Percentiles rank a stretch among this genome's conserved stretches.
phyloP scores from a whole-genome alignment of 1,140 invertebrate species.

The Drosophila nasuta region DNA sequence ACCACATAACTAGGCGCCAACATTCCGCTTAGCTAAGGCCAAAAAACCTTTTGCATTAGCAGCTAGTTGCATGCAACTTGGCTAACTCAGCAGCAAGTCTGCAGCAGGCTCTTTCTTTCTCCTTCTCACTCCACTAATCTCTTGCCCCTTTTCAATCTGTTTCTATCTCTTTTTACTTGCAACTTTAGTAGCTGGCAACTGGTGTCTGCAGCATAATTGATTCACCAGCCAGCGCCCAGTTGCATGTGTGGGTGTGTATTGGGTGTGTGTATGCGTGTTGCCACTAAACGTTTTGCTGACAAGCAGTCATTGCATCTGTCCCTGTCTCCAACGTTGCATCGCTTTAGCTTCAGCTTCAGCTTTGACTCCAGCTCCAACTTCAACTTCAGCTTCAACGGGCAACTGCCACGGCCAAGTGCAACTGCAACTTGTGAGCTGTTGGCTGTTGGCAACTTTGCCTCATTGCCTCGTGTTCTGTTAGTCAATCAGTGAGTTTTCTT shows the following conservation, averaged over 20 bases:
- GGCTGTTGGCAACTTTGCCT: constrained; percentile 27
- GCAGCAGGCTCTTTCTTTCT: not conserved
- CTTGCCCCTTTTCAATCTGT: constrained; percentile 10
- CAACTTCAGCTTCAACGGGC: constrained; percentile 1
- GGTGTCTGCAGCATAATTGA: constrained; percentile 80
- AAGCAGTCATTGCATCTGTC: constrained; percentile 70
- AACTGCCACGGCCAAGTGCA: constrained; percentile 8
- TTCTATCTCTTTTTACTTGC: constrained; percentile 19
- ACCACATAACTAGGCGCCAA: constrained; percentile 33
- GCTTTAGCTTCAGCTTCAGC: not conserved
- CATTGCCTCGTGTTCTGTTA: constrained; percentile 58
- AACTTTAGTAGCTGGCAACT: constrained; percentile 56
- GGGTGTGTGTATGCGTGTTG: constrained; percentile 53
- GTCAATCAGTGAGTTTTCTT: constrained; percentile 82
- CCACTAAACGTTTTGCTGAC: constrained; percentile 82
- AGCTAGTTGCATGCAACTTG: constrained; percentile 54
- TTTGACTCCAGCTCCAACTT: constrained; percentile 2
- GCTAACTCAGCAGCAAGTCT: constrained; percentile 31
- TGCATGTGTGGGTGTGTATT: constrained; percentile 42
- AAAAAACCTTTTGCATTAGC: constrained; percentile 79
- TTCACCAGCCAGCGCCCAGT: constrained; percentile 61
- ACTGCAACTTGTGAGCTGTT: constrained; percentile 14
- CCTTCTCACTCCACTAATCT: not conserved
- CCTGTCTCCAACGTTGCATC: constrained; percentile 14
- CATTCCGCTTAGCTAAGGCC: constrained; percentile 39